Conservation (phyloP, 2,113 vertebrate genomes). For the Colossoma macropomum region DNA sequence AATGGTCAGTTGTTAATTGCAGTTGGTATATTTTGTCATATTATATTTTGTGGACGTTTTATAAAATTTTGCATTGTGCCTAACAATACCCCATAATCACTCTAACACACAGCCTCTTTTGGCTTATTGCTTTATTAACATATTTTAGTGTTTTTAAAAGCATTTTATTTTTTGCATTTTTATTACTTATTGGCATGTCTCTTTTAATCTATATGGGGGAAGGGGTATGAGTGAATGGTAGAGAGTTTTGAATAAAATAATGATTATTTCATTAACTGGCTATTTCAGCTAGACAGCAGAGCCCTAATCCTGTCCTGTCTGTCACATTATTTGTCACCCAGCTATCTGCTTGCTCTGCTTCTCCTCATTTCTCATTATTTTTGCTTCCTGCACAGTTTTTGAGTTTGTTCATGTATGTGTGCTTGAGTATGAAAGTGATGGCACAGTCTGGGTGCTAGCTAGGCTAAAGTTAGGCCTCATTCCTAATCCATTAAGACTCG, state of each 20-base stretch:
- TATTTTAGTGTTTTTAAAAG: not conserved
- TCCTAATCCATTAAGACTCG: conserved; percentile 52
- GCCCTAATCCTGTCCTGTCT: conserved; percentile 31
- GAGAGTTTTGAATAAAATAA: not conserved
- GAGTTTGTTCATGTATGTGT: conserved; percentile 26
- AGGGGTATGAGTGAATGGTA: not conserved
- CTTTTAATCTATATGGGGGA: no score
- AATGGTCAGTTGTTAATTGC: no score
- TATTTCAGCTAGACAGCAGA: not conserved
- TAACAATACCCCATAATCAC: no score
- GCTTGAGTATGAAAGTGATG: conserved; percentile 24
- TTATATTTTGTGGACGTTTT: no score
- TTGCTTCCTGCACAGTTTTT: conserved; percentile 9
- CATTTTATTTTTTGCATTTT: not conserved
- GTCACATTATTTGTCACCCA: conserved; percentile 24
- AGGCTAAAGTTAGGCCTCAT: conserved; percentile 31
- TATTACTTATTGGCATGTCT: not conserved
- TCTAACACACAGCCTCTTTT: not conserved
- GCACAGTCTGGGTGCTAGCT: conserved; percentile 27
- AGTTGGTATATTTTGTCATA: no score
- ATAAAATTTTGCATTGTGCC: no score
- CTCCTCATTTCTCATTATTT: conserved; percentile 40
- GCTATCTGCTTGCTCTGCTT: conserved; percentile 28
- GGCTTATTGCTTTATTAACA: not conserved
- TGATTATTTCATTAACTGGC: not conserved